Conservation (phyloP, 2,888 invertebrate genomes). For the Diaphora mendica region DNA sequence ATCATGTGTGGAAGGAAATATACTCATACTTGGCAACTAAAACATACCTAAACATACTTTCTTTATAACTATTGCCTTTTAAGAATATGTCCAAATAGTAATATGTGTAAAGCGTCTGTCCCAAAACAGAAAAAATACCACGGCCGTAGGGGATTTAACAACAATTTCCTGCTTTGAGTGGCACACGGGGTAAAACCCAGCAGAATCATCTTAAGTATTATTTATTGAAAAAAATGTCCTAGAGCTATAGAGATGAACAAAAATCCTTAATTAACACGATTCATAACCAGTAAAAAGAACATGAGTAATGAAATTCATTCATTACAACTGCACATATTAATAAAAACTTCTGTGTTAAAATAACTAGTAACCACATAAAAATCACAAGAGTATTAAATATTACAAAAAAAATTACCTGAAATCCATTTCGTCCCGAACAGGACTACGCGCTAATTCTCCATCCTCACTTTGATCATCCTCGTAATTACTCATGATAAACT, state of each 20-base stretch:
- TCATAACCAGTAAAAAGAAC: neutral
- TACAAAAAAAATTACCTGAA: constrained; percentile 70
- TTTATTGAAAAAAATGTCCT: neutral
- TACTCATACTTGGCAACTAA: neutral
- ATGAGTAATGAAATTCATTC: neutral
- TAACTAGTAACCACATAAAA: neutral
- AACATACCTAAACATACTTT: neutral
- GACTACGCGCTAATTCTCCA: constrained; percentile 93
- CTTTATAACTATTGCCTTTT: neutral
- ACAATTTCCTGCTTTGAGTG: neutral
- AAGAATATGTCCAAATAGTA: neutral
- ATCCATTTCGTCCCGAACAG: constrained; percentile 87
- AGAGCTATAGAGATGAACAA: neutral
- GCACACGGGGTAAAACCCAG: neutral
- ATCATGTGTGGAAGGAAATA: neutral
- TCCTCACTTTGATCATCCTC: constrained; percentile 93
- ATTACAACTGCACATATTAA: neutral
- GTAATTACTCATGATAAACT: constrained; percentile 81
- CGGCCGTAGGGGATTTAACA: neutral
- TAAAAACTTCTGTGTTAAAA: neutral
- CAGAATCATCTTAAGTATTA: too few species aligned
- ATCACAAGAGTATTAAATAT: neutral
- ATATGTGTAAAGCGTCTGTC: neutral
- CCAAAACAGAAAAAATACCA: neutral
- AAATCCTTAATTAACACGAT: neutral